These are phyloP conservation scores for Adoxophyes honmai DNA, from an alignment of 1,140 invertebrate genomes.

Conservation along the genomic window DNA sequence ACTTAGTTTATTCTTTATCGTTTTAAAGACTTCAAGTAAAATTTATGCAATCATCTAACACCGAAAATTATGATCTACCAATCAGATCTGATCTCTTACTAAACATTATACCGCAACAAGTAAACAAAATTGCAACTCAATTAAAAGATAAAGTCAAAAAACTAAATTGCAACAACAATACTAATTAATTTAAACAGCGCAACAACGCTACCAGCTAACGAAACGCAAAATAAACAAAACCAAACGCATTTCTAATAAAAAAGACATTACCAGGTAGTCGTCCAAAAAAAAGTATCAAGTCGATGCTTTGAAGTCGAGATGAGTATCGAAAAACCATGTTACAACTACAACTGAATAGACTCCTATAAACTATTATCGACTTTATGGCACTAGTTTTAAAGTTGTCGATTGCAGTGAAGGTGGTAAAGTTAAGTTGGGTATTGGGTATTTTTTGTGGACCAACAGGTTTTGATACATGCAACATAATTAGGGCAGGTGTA, in stretches of 20 bases:
- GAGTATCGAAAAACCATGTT: constrained; percentile 8
- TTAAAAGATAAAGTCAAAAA: too few species aligned
- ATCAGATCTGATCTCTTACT: too few species aligned
- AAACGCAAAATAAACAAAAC: constrained; percentile 11
- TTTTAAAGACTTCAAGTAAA: too few species aligned
- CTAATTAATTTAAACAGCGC: too few species aligned
- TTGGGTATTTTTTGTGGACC: constrained; percentile 21
- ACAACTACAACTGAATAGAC: background rate
- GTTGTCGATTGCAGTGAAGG: background rate
- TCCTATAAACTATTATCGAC: constrained; percentile 18
- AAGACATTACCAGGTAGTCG: constrained; percentile 60
- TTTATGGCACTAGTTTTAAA: constrained; percentile 14
- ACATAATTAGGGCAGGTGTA: constrained; percentile 65
- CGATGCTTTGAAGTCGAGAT: constrained; percentile 22
- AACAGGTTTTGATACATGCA: constrained; percentile 46
- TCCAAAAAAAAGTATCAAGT: constrained; percentile 41
- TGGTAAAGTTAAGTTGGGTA: background rate
- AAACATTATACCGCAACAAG: too few species aligned
- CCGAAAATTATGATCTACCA: too few species aligned
- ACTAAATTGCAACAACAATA: too few species aligned
- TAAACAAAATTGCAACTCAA: too few species aligned
- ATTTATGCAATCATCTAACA: too few species aligned
- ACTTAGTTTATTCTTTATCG: too few species aligned
- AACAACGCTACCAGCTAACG: constrained; percentile 1
- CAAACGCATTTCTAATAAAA: constrained; percentile 42